phyloP scores from a whole-genome alignment of 1,140 invertebrate genomes.

The Calliphora vicina region DNA sequence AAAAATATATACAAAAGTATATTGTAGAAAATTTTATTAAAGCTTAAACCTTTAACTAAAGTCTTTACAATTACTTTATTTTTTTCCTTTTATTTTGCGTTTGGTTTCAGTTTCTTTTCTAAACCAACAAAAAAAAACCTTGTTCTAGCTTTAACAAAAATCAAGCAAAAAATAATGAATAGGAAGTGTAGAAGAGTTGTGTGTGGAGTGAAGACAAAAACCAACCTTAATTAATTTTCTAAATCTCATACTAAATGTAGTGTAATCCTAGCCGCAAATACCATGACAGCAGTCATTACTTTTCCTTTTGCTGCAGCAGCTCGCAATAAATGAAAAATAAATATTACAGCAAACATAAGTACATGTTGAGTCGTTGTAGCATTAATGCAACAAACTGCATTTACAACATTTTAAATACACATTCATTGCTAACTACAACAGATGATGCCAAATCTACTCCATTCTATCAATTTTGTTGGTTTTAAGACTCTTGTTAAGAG shows the following conservation, averaged over 20 bases:
- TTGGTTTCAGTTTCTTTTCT: not conserved
- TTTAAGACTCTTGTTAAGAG: not conserved
- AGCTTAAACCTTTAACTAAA: too few species aligned
- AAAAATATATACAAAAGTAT: too few species aligned
- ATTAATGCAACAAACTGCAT: not conserved
- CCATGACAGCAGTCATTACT: constrained; percentile 31
- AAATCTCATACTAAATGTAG: constrained; percentile 13
- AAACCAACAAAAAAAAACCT: too few species aligned
- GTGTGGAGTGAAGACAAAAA: not conserved
- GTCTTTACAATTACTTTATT: not conserved
- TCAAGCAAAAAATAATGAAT: too few species aligned
- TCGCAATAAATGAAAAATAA: not conserved
- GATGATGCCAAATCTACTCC: not conserved
- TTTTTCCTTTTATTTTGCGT: not conserved
- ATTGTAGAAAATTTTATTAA: too few species aligned
- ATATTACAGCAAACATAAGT: too few species aligned
- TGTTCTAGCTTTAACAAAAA: too few species aligned
- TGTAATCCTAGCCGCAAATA: constrained; percentile 16
- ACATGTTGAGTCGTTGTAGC: too few species aligned
- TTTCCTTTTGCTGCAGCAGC: not conserved
- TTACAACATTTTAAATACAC: not conserved
- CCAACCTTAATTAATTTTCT: constrained; percentile 21
- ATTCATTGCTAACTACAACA: too few species aligned
- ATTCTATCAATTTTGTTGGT: not conserved
- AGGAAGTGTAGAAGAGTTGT: too few species aligned